Evolutionary conservation across 2,113 vertebrate genomes (phyloP), one percentile per base, ranked within the genome.

Genomic region (Zapus hudsonius): DNA sequence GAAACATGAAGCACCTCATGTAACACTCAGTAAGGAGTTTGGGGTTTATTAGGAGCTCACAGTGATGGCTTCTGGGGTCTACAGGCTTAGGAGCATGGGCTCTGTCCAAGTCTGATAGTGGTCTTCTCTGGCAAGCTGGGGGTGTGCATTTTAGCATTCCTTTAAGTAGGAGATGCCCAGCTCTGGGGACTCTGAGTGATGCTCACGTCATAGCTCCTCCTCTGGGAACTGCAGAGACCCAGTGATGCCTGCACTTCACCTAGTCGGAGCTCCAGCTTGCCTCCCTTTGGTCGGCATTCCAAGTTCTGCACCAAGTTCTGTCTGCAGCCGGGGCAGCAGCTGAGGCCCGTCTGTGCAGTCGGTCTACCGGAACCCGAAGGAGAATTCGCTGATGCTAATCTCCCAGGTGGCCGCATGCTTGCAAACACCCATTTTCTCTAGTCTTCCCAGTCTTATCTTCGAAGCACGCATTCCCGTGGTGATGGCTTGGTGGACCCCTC

Each of bases 141-240:
- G 8, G 42, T 66, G 44, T 57, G 44, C 90, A 73, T 82, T 57
- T 78, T 76, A 88, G 40, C 82, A 63, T 90, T 67, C 89, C 67
- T 57, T 1, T 66, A 76, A 84, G 12, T 52, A 42, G 63, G 19
- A 74, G 82, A 27, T 67, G 33, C 6, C 20, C 59, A 84, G n/a
- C 63, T 57, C 47, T 76, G 75, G 79, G 57, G 59, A 75, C 57
- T 76, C 40, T 19, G 38, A 25, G 63, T 15, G 29, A 86, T 67
- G 31, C 17, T 66, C 17, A 40, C 59, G 33, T 42, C 25, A 61
- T 72, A 33, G 57, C 33, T 57, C 23, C 55, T 87, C 23, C 33
- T 47, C 20, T 27, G 29, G 52, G 42, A 40, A 33, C 40, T 87
- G 38, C 67, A 16, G n/a, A n/a, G n/a, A n/a, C n/a, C 31, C 8